Conservation (phyloP, 2,113 vertebrate genomes). For the Ardeotis arabs region DNA sequence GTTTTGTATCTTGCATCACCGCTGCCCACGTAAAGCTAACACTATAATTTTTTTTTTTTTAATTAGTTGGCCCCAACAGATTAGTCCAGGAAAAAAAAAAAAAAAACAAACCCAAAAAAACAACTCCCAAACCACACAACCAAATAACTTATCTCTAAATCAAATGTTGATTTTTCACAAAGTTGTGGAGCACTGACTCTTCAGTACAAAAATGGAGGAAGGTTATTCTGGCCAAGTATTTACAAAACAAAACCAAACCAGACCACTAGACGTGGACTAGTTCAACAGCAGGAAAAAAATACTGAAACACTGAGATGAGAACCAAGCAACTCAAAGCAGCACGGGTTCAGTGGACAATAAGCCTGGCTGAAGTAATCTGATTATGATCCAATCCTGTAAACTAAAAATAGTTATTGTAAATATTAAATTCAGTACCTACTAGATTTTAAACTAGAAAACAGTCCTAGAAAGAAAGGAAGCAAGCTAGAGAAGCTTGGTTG, state of each 20-base stretch:
- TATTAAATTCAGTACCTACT: not conserved
- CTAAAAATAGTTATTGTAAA: conserved; percentile 3
- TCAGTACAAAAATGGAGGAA: not conserved
- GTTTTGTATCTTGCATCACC: not conserved
- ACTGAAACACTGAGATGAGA: not conserved
- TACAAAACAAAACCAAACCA: not conserved
- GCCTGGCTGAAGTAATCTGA: conserved; percentile 29
- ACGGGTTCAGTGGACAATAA: not conserved
- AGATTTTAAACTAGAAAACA: not conserved
- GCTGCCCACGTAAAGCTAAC: not conserved
- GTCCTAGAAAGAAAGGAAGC: not conserved
- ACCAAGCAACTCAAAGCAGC: not conserved
- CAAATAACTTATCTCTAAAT: not conserved
- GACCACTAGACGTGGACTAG: not conserved
- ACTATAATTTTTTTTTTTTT: not conserved
- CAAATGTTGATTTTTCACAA: not conserved
- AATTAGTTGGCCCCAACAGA: not conserved
- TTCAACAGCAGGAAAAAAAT: not conserved
- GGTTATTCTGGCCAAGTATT: not conserved
- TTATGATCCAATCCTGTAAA: conserved; percentile 19
- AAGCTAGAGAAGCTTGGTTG: not conserved
- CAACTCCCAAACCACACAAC: no score
- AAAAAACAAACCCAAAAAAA: no score
- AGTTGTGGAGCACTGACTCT: not conserved
- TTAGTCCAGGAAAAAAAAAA: not conserved